Evolutionary conservation across 2,113 vertebrate genomes (phyloP), one percentile per base, ranked within the genome.

Genomic region (Odontesthes bonariensis): DNA sequence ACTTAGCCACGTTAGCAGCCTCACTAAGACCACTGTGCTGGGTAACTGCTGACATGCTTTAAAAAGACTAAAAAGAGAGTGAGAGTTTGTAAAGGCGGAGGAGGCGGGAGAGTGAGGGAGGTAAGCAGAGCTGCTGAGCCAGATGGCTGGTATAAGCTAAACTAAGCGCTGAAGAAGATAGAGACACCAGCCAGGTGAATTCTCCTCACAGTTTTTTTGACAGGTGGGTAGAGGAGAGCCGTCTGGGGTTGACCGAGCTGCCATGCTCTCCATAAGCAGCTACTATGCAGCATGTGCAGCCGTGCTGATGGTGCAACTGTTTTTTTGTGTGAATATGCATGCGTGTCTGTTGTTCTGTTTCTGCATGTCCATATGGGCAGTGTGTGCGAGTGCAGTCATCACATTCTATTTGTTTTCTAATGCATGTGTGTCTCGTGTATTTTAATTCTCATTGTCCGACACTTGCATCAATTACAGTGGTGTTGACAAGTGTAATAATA

Each of bases 401-500:
- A 27, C 31, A 71, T 60, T 73, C 23, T 60, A 52, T 79, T 77
- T 85, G 38, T 73, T 75, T 42, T 74, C 58, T 65, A 33, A 9
- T 56, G 47, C 54, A 51, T 52, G 76, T 61, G 64, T 52, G 44
- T 62, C 7, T 68, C 23, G 6, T 73, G 77, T 33, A 46, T 64
- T 56, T 63, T 78, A 9, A 85, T 76, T 64, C 72, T 17, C 14
- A 35, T 72, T 79, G 93, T 94, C 93, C 92, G 54, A 92, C 93
- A 93, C 92, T 91, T 93, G 93, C 94, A 95, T 96, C 95, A 95
- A 88, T 96, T 95, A 94, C 92, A 93, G 70, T 71, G 94, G 92
- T 82, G 90, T 88, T 96, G 96, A 95, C 96, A 96, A 94, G 94
- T 94, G 92, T 95, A 96, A 97, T 97, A 96, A 96, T 93, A 82